phyloP scores from a whole-genome alignment of 2,113 vertebrate genomes.

The Tachycineta bicolor region DNA sequence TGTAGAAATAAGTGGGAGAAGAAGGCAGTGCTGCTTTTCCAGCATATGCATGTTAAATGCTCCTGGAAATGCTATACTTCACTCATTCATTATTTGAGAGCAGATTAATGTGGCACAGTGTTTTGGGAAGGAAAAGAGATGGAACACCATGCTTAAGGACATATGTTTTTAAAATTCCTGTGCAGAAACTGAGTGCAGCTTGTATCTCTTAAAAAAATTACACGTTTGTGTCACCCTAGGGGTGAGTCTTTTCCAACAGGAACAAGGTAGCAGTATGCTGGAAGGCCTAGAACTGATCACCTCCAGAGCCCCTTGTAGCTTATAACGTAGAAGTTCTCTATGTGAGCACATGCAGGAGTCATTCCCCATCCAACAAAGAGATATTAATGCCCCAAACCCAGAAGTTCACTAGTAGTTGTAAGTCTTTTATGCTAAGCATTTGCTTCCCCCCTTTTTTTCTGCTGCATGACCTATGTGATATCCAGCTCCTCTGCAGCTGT shows the following conservation, averaged over 20 bases:
- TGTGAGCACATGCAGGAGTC: rapidly evolving
- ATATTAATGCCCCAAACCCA: background rate
- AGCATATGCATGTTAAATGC: background rate
- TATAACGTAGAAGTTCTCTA: background rate
- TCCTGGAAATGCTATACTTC: background rate
- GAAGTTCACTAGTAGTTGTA: background rate
- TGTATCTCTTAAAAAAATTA: background rate
- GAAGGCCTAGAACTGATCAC: background rate
- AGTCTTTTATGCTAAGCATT: background rate
- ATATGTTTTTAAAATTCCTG: background rate
- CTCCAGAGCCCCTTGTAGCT: background rate
- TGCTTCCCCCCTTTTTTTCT: background rate
- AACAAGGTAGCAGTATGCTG: background rate
- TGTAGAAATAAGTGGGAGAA: background rate
- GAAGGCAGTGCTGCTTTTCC: background rate
- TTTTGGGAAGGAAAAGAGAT: background rate
- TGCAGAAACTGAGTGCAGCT: background rate
- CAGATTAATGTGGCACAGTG: background rate
- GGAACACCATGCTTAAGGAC: background rate
- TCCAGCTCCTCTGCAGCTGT: background rate
- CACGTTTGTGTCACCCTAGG: background rate
- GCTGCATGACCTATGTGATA: background rate
- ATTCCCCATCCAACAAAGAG: background rate
- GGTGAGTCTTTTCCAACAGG: background rate
- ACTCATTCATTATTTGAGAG: background rate